phyloP scores from a whole-genome alignment of 2,113 vertebrate genomes.

The Sinocyclocheilus rhinocerous region DNA sequence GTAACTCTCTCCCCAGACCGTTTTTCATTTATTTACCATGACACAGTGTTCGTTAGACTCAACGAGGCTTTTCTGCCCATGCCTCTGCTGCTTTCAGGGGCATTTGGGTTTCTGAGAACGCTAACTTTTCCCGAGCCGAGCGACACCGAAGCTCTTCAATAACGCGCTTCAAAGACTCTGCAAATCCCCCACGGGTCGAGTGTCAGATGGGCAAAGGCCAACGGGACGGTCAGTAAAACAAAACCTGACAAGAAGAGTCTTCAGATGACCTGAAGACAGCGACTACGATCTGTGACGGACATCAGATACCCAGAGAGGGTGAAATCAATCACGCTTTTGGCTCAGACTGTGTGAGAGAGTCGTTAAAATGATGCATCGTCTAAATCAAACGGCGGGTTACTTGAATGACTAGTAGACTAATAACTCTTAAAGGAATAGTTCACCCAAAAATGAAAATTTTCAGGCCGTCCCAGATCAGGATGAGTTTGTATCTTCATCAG shows the following conservation, averaged over 20 bases:
- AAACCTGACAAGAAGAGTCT: constrained; percentile 61
- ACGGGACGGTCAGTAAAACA: constrained; percentile 63
- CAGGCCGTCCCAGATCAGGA: no score
- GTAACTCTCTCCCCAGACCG: constrained; percentile 18
- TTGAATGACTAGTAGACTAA: not conserved
- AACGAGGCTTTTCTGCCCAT: not conserved
- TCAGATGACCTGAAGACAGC: not conserved
- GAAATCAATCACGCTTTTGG: not conserved
- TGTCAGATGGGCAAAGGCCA: constrained; percentile 57
- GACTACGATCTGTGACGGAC: not conserved
- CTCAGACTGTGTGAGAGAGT: not conserved
- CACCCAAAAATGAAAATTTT: not conserved
- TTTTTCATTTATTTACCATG: constrained; percentile 44
- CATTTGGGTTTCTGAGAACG: no score
- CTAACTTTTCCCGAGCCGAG: not conserved
- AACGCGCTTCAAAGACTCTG: constrained; percentile 60
- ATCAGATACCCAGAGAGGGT: not conserved
- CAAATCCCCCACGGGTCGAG: constrained; percentile 57
- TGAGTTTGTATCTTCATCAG: no score
- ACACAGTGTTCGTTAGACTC: constrained; percentile 28
- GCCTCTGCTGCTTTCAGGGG: not conserved
- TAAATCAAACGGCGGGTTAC: not conserved
- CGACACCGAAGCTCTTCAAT: constrained; percentile 33
- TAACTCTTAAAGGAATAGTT: not conserved
- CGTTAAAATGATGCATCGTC: not conserved